Evolutionary conservation across 1,140 invertebrate genomes (phyloP).

Genomic region (Drosophila kikkawai): DNA sequence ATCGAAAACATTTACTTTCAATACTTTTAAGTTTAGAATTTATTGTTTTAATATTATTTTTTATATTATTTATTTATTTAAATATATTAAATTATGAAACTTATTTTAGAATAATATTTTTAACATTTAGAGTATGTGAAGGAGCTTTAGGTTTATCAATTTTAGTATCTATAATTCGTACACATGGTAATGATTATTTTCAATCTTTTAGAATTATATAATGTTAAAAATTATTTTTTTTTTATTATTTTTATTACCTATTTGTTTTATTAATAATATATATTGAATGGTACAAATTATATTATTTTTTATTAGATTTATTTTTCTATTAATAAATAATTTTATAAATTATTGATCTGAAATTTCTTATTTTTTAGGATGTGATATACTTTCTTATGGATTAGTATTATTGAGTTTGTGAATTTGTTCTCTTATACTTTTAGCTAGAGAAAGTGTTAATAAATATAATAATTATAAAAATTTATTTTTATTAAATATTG

Average conservation of each 20-base stretch:
- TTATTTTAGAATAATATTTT: slow-evolving; percentile 86
- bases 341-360: slow-evolving; percentile 73
- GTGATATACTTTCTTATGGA: slow-evolving; percentile 86
- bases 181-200: slow-evolving; percentile 87
- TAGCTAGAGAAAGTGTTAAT: slow-evolving; percentile 85
- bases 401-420: slow-evolving; percentile 86
- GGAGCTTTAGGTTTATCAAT: slow-evolving; percentile 87
- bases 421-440: slow-evolving; percentile 86
- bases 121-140: slow-evolving; percentile 87
- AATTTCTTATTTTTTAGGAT: slow-evolving; percentile 85
- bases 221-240: slow-evolving; percentile 86
- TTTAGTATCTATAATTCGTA: slow-evolving; percentile 87
- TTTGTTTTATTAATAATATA: slow-evolving; percentile 80
- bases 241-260: slow-evolving; percentile 84
- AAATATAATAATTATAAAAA: slow-evolving; percentile 85
- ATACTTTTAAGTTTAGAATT: slow-evolving; percentile 86
- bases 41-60: slow-evolving; percentile 86
- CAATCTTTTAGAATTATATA: slow-evolving; percentile 86
- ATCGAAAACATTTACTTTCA: slow-evolving; percentile 86
- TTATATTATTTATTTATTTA: slow-evolving; percentile 85
- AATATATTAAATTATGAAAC: slow-evolving; percentile 77
- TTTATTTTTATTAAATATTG: slow-evolving; percentile 86
- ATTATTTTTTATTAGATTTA: slow-evolving; percentile 84
- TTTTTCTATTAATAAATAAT: slow-evolving; percentile 84
- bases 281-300: slow-evolving; percentile 84